phyloP scores from a whole-genome alignment of 2,113 vertebrate genomes.

The Nycticorax nycticorax region DNA sequence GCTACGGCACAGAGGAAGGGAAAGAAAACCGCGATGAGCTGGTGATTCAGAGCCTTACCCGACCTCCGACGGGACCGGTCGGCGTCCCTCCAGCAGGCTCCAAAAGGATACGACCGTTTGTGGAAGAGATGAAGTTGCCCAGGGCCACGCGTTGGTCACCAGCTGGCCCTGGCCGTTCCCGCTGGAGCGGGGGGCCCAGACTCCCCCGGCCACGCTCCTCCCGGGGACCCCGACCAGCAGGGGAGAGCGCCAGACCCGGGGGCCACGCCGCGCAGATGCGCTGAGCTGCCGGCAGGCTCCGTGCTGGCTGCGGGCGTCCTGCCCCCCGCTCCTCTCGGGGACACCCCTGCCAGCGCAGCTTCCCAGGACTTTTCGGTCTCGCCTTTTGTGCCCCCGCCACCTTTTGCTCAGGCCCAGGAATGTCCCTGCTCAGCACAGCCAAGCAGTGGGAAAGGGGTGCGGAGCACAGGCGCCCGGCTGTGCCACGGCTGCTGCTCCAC shows the following conservation, averaged over 20 bases:
- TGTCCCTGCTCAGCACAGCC: neutral
- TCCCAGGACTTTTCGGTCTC: neutral
- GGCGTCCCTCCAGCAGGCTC: neutral
- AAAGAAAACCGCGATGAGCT: neutral
- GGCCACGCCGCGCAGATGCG: too few relatives aligned
- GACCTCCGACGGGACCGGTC: rapidly evolving
- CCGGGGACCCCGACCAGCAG: neutral
- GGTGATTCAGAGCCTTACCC: neutral
- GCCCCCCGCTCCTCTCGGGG: neutral
- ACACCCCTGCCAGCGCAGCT: neutral
- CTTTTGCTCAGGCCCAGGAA: neutral
- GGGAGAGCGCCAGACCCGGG: neutral
- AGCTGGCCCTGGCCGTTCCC: rapidly evolving
- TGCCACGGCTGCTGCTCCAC: rapidly evolving
- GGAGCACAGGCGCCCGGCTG: too few relatives aligned
- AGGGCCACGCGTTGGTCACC: rapidly evolving
- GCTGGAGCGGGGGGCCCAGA: rapidly evolving
- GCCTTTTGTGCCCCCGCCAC: rapidly evolving
- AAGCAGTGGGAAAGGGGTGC: rapidly evolving
- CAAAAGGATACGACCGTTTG: neutral
- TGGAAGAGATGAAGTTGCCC: neutral
- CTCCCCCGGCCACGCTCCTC: neutral
- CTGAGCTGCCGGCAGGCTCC: neutral
- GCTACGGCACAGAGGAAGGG: neutral
- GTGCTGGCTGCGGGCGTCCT: neutral